phyloP scores from a whole-genome alignment of 30 jellyfish, hydroid and myxozoan species.

The Rhopilema esculentum region DNA sequence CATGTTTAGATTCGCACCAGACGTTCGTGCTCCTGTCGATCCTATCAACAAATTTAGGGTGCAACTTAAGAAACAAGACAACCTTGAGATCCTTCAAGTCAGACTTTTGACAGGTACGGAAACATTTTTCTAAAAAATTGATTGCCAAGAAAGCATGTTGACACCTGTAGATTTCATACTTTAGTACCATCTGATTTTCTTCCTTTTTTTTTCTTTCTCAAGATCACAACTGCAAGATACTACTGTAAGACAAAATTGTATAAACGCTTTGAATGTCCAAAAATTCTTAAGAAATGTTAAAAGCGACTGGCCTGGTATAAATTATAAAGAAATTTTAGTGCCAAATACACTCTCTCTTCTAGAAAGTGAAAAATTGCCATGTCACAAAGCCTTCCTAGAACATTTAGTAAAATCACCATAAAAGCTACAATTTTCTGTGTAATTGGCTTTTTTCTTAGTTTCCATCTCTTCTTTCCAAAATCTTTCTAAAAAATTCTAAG shows the following conservation, averaged over 20 bases:
- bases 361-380: too few species aligned
- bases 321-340: too few species aligned
- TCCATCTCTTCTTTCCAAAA: too few species aligned
- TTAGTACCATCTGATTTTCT: not conserved
- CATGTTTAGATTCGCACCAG: conserved; percentile 92
- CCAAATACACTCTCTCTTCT: too few species aligned
- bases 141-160: not conserved
- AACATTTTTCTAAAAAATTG: not conserved
- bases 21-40: conserved; percentile 95
- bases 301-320: too few species aligned
- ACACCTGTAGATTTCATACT: not conserved
- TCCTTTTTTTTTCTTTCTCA: not conserved
- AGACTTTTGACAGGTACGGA: conserved; percentile 83
- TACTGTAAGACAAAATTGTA: too few species aligned
- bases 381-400: too few species aligned
- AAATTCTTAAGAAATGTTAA: too few species aligned
- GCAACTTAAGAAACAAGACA: conserved; percentile 61
- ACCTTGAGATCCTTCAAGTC: conserved; percentile 78
- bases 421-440: too few species aligned
- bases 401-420: too few species aligned
- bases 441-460: not conserved
- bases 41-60: conserved; percentile 90
- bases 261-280: too few species aligned
- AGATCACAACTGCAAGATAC: not conserved
- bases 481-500: too few species aligned